A percentile compares a stretch with the other conserved stretches of the same genome.
These are phyloP conservation scores for Temnothorax nylanderi DNA, from an alignment of 1,140 invertebrate species.

Conservation along the genomic window DNA sequence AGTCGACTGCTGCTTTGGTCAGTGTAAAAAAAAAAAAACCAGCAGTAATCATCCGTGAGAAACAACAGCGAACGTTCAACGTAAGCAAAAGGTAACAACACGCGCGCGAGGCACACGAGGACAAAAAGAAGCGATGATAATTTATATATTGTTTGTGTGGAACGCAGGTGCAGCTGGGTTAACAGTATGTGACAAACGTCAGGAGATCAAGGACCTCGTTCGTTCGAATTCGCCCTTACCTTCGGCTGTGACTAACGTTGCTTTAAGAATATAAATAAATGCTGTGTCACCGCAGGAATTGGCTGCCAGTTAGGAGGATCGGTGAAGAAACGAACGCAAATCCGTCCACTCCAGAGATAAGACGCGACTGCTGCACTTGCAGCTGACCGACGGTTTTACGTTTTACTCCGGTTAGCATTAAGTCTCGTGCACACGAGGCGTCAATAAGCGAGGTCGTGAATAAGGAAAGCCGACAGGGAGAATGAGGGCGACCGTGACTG, in stretches of 20 bases:
- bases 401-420: neutral
- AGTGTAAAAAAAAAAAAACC: neutral
- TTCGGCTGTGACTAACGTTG: neutral
- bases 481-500: neutral
- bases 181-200: neutral
- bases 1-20: neutral
- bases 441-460: neutral
- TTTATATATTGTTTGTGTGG: neutral
- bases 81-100: neutral
- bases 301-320: neutral
- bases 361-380: neutral
- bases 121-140: neutral
- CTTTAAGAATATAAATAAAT: neutral
- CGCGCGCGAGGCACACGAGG: neutral
- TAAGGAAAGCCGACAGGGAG: neutral
- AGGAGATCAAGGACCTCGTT: neutral
- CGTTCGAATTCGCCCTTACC: neutral
- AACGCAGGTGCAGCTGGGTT: neutral
- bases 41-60: neutral
- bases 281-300: neutral
- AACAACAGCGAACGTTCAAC: neutral
- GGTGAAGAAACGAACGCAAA: neutral
- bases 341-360: neutral
- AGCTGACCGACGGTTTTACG: neutral
- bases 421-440: neutral